phyloP scores from a whole-genome alignment of 2,888 invertebrate species.

The Cheilosia vulpina region DNA sequence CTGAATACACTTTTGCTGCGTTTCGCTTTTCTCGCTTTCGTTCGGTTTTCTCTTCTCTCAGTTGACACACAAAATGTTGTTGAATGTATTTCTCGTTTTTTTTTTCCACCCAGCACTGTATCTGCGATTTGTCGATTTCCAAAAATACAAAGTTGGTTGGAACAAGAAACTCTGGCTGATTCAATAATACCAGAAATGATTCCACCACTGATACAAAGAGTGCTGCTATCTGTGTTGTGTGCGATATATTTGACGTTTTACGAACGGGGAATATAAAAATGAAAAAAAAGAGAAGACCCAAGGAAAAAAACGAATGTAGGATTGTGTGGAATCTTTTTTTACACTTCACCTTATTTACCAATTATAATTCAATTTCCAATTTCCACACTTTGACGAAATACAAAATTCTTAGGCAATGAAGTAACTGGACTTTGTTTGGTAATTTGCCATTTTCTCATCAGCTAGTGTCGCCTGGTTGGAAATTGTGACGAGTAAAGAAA shows the following conservation, averaged over 20 bases:
- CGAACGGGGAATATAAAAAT: constrained; percentile 25
- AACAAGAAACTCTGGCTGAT: constrained; percentile 37
- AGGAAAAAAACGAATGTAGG: constrained; percentile 40
- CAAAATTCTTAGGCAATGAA: constrained; percentile 16
- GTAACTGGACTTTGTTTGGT: constrained; percentile 39
- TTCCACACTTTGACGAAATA: constrained; percentile 25
- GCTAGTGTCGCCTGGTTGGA: background rate
- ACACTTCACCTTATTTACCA: constrained; percentile 38
- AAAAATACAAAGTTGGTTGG: constrained; percentile 56
- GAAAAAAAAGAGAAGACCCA: constrained; percentile 21
- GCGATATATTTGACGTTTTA: constrained; percentile 62
- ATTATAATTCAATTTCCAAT: constrained; percentile 41
- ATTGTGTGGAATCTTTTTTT: constrained; percentile 48
- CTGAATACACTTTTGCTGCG: constrained; percentile 55
- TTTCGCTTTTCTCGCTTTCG: constrained; percentile 29
- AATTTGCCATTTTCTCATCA: constrained; percentile 53
- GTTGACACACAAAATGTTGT: constrained; percentile 60
- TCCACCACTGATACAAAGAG: constrained; percentile 40
- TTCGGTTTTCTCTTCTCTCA: constrained; percentile 23
- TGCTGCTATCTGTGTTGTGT: constrained; percentile 39
- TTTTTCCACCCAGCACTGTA: constrained; percentile 14
- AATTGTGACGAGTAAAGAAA: constrained; percentile 14
- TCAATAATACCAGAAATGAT: constrained; percentile 7
- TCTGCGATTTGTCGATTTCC: constrained; percentile 60
- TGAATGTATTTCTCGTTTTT: constrained; percentile 28